Conservation (phyloP, 2,888 invertebrate genomes). For the Cantharis nigra region DNA sequence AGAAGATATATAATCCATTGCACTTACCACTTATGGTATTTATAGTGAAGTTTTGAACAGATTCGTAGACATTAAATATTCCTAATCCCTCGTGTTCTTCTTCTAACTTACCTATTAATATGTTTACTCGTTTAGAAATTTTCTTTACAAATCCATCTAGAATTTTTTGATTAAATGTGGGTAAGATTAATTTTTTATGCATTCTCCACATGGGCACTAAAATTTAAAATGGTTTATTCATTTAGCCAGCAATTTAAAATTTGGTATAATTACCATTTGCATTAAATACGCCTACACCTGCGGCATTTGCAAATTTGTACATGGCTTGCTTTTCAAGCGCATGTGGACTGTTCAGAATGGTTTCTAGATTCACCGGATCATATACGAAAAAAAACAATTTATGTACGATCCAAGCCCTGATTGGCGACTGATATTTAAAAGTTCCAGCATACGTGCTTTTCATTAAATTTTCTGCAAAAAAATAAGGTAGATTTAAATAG, state of each 20-base stretch:
- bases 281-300: conserved; percentile 21
- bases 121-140: conserved; percentile 63
- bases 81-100: conserved; percentile 51
- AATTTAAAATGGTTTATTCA: conserved; percentile 25
- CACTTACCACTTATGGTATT: neutral
- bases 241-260: neutral
- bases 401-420: neutral
- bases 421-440: neutral
- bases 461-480: neutral
- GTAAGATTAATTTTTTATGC: conserved; percentile 63
- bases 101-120: conserved; percentile 57
- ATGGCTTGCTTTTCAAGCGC: conserved; percentile 38
- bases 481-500: neutral
- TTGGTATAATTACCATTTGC: conserved; percentile 26
- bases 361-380: conserved; percentile 42
- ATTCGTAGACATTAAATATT: conserved; percentile 53
- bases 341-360: conserved; percentile 36
- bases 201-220: conserved; percentile 63
- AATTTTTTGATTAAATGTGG: conserved; percentile 67
- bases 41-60: neutral
- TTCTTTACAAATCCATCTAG: conserved; percentile 65
- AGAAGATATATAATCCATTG: neutral
- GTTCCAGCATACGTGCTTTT: no score
- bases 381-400: neutral
- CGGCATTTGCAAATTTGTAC: conserved; percentile 10